phyloP scores from a whole-genome alignment of 2,113 vertebrate species.

The Prochilodus magdalenae region DNA sequence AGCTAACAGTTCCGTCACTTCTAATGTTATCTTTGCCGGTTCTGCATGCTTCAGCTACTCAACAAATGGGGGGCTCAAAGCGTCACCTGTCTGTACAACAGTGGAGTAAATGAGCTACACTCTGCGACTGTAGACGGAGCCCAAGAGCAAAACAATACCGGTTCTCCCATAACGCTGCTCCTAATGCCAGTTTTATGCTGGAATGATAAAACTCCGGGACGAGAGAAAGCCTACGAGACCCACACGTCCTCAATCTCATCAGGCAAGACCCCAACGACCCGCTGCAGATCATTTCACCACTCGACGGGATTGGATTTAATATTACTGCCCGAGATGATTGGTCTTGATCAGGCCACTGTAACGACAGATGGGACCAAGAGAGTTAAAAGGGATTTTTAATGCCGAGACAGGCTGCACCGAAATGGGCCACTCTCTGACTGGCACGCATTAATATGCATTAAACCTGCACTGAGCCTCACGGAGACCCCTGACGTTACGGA shows the following conservation, averaged over 20 bases:
- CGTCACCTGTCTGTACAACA: no score
- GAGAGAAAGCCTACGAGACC: not conserved
- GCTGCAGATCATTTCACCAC: not conserved
- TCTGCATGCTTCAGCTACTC: no score
- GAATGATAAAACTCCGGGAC: not conserved
- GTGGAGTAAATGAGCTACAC: no score
- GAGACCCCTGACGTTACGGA: not conserved
- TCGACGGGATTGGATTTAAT: conserved; percentile 20
- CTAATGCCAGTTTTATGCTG: not conserved
- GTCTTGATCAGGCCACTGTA: conserved; percentile 17
- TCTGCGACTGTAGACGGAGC: no score
- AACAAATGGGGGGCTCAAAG: no score
- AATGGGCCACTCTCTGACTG: conserved; percentile 7
- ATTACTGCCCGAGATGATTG: conserved; percentile 4
- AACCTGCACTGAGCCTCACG: conserved; percentile 3
- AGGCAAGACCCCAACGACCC: not conserved
- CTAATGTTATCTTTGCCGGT: no score
- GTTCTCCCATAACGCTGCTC: not conserved
- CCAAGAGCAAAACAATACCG: no score
- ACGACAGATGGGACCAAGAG: conserved; percentile 34
- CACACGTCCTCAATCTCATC: not conserved
- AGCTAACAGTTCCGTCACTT: no score
- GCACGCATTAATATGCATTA: conserved; percentile 38
- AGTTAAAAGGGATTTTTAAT: conserved; percentile 29
- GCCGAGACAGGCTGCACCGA: not conserved